Evolutionary conservation across 2,888 invertebrate species (phyloP), one percentile per base, ranked within the genome.

Genomic region (Macrosoma leucophasiata): DNA sequence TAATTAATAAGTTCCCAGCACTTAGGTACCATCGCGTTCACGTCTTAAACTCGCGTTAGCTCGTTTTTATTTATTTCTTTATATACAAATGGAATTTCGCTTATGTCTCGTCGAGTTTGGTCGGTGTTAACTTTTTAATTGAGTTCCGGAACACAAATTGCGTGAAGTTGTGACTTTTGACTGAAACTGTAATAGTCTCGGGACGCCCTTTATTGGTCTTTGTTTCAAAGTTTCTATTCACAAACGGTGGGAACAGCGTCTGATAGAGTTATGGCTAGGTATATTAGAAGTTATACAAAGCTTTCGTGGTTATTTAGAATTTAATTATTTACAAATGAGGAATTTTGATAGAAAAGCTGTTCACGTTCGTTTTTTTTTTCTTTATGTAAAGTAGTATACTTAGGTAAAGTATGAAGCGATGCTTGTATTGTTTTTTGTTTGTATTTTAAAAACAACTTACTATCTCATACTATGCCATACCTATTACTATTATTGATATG

Each of bases 111-210:
- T 28, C 29, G 34, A 24, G 29, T 35, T 25, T 20, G 12, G 11
- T 30, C n/a, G 29, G 33, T 41, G 36, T 33, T 49, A 64, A 61
- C 54, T 64, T 62, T 60, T 52, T 62, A 62, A 64, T 64, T 59
- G 55, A 59, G 55, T 63, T 60, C 35, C 34, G 41, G 43, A 55
- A 55, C 50, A 46, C 41, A 39, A 49, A 49, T 48, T 39, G 31
- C 37, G 33, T 52, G 47, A 46, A 38, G 51, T 48, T 49, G 46
- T 43, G 47, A 55, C 51, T 55, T 58, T 55, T 46, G 41, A 50
- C 51, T 43, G 45, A 36, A 46, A 42, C 38, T 37, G 50, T 50
- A 46, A 53, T 47, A 51, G 50, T 43, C 44, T 38, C 37, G 48
- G 45, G 44, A 41, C 35, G 34, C 38, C 47, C 50, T 48, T 52